Evolutionary conservation across 1,140 invertebrate species (phyloP).

Genomic region (Archivesica marissinica): DNA sequence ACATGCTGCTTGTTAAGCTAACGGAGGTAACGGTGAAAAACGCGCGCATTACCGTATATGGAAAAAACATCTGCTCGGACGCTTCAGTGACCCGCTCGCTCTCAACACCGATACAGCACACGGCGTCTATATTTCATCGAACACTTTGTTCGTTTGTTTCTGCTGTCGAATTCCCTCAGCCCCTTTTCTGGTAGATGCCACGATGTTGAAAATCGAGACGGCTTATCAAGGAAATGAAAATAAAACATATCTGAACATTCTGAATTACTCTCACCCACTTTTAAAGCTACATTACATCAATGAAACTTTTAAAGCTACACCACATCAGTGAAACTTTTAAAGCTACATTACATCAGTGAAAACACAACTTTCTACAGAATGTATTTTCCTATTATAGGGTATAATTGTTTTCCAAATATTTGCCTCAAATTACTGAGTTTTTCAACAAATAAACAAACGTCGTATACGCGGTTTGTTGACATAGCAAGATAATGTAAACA

Average conservation of each 20-base stretch:
- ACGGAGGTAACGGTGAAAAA: slow-evolving; percentile 41
- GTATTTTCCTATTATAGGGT: too few species aligned
- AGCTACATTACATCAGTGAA: too few species aligned
- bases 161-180: neutral
- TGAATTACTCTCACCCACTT: too few species aligned
- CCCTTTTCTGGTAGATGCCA: neutral
- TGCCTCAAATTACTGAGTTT: too few species aligned
- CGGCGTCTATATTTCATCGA: neutral
- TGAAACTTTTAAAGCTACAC: too few species aligned
- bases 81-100: slow-evolving; percentile 42
- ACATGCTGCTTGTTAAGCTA: slow-evolving; percentile 1
- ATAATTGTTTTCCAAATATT: too few species aligned
- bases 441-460: too few species aligned
- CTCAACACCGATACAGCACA: neutral
- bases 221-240: neutral
- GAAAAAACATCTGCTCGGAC: slow-evolving; percentile 44
- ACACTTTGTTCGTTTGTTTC: neutral
- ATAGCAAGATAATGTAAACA: too few species aligned
- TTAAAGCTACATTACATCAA: too few species aligned
- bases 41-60: slow-evolving; percentile 43
- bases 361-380: too few species aligned
- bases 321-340: too few species aligned
- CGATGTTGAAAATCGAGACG: slow-evolving; percentile 3
- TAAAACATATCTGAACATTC: neutral
- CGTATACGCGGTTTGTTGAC: too few species aligned